These are phyloP conservation scores for Lepidurus packardi DNA, from an alignment of 1,140 invertebrate species.

Conservation along the genomic window DNA sequence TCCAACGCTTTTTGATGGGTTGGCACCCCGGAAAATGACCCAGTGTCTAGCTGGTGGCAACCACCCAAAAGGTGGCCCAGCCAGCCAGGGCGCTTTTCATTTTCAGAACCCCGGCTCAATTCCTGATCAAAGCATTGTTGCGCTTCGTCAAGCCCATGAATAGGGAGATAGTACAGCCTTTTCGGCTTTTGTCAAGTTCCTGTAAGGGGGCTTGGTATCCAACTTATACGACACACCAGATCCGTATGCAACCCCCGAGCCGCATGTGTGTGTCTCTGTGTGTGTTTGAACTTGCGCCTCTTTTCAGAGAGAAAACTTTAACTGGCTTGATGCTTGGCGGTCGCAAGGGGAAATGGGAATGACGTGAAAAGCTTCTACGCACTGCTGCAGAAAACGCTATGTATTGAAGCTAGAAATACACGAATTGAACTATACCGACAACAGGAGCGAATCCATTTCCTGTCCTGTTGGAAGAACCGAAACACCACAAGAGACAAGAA, in stretches of 20 bases:
- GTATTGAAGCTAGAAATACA: no score
- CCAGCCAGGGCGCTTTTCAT: not conserved
- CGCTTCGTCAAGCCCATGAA: conserved; percentile 20
- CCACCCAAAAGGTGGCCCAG: not conserved
- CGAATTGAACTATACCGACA: no score
- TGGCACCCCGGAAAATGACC: conserved; percentile 17
- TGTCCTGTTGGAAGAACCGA: not conserved
- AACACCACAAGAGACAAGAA: not conserved
- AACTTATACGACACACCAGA: not conserved
- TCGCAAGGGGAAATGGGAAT: no score
- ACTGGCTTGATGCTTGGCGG: no score
- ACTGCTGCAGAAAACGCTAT: no score
- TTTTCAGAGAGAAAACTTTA: no score
- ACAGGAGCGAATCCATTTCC: not conserved
- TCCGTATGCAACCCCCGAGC: not conserved
- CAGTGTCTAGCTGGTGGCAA: not conserved
- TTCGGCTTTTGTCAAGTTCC: conserved; percentile 4
- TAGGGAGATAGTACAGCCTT: not conserved
- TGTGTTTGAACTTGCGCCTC: no score
- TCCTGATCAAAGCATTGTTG: conserved; percentile 19
- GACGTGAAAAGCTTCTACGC: no score
- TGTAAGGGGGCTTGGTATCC: not conserved
- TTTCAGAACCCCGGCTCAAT: conserved; percentile 8
- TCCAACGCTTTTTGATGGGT: conserved; percentile 15
- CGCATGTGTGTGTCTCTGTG: no score